Evolutionary conservation across 2,888 invertebrate genomes (phyloP), one percentile per base, ranked within the genome.

Genomic region (Gandaritis pyraliata): DNA sequence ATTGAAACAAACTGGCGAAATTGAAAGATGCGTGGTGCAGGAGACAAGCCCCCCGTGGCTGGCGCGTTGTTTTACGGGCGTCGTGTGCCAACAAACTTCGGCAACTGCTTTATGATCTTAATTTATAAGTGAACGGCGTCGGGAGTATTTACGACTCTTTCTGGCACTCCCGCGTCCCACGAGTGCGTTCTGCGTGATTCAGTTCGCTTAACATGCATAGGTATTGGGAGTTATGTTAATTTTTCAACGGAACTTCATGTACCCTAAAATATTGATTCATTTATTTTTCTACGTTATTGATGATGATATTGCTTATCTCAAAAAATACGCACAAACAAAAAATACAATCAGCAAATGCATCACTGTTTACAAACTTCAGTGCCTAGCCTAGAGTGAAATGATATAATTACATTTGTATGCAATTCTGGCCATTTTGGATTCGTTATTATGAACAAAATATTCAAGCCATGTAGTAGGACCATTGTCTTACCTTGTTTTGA

Each of bases 71-170:
- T 92, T 92, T 92, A 92, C 86, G 90, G 82, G 82, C 89, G 87
- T 83, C 86, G 87, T 83, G 90, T 85, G 85, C 88, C 85, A 87
- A 86, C 90, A 88, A 92, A 92, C 85, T 92, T 91, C 83, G 87
- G 83, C 87, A 90, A 90, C 88, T 89, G 90, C 86, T 92, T 92
- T 92, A 92, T 92, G 91, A 88, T 88, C 88, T 91, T 91, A 92
- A 92, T 92, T 92, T 92, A 91, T 92, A 92, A 92, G 91, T 90
- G 87, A 90, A 88, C 88, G 86, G 85, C 83, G 88, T 80, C 86
- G 86, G 78, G 82, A 82, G 86, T 87, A 86, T 87, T 87, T 87
- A 87, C 83, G 87, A 86, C 87, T 89, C 90, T 90, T 90, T 89
- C 87, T 84, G 83, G 80, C 76, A 77, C 80, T 88, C 90, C 85